Base-by-base conservation (phyloP, 2,113 vertebrate genomes). In the Ammodytes marinus region DNA sequence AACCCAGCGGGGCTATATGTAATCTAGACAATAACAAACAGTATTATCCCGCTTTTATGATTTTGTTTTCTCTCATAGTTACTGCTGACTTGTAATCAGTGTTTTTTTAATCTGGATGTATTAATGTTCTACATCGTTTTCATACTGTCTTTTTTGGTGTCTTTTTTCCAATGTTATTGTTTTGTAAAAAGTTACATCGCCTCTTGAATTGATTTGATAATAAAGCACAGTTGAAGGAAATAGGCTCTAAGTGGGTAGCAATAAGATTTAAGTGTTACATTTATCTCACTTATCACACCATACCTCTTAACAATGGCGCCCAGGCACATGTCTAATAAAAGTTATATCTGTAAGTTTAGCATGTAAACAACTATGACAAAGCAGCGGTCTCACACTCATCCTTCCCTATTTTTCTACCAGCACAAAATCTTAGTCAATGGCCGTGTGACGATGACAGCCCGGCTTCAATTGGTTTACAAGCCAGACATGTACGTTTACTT, bases 401-500 rank as follows among this genome's bases (percentile, higher is more conserved):
- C 86, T 88, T 92, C 85, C 83, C 66, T 53, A 42, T 86, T 88
- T 27, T 88, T 85, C 59, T 74, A 27, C 19, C 61, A 67, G 71
- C 72, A 50, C 53, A 68, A 47, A 64, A 70, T 74, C 49, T 90
- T 88, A 88, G 84, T 92, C 86, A 92, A 81, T 76, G 61, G 40
- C 80, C 85, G 64, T 88, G 92, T 94, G 89, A 91, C 86, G 19
- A 69, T 92, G 91, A 93, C 75, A n/a, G 42, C 63, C 60, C 65
- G 11, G 12, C 69, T 79, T 53, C 69, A 71, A 27, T 74, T 43
- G 67, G 46, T 71, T 80, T 72, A 74, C 54, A 68, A 75, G 70
- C 84, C 93, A 93, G 92, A 91, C 86, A 70, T 70, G 76, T 82
- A 83, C 69, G 54, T 58, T 27, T 76, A 94, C 88, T 92, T 92